Percentiles rank a stretch among this genome's conserved stretches.
These are phyloP conservation scores for Andricus quercusramuli DNA, from an alignment of 2,888 invertebrate genomes.

Conservation along the genomic window DNA sequence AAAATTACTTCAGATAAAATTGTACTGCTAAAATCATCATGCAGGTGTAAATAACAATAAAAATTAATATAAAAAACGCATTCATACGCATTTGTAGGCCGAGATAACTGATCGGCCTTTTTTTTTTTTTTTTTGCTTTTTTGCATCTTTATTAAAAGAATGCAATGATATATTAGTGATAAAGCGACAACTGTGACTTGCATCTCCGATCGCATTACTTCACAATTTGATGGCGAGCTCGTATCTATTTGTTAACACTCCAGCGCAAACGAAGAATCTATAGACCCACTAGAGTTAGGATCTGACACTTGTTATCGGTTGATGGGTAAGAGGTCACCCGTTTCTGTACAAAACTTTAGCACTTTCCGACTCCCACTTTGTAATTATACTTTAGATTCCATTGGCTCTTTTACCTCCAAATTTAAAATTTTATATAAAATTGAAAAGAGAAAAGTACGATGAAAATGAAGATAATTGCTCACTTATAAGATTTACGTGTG, in stretches of 20 bases:
- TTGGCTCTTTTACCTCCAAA: neutral
- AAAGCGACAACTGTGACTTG: slow-evolving; percentile 34
- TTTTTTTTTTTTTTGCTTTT: neutral
- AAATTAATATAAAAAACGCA: neutral
- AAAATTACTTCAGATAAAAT: slow-evolving; percentile 42
- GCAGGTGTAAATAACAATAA: slow-evolving; percentile 17
- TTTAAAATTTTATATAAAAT: neutral
- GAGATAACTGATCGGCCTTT: slow-evolving; percentile 13
- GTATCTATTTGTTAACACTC: neutral
- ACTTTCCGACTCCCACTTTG: neutral
- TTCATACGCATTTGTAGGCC: neutral
- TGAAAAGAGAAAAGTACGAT: too few species aligned
- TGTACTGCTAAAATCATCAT: slow-evolving; percentile 42
- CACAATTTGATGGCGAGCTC: slow-evolving; percentile 7
- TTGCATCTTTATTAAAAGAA: slow-evolving; percentile 21
- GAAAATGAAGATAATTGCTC: too few species aligned
- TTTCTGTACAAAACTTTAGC: neutral
- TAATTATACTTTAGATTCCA: neutral
- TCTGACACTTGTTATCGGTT: neutral
- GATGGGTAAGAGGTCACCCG: neutral
- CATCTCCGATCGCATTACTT: slow-evolving; percentile 30
- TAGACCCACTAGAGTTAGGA: neutral
- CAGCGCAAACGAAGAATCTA: neutral
- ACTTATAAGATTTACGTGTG: too few species aligned
- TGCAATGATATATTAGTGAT: neutral